Base-by-base conservation (phyloP, 2,888 invertebrate species). In the Tetropium fuscum region DNA sequence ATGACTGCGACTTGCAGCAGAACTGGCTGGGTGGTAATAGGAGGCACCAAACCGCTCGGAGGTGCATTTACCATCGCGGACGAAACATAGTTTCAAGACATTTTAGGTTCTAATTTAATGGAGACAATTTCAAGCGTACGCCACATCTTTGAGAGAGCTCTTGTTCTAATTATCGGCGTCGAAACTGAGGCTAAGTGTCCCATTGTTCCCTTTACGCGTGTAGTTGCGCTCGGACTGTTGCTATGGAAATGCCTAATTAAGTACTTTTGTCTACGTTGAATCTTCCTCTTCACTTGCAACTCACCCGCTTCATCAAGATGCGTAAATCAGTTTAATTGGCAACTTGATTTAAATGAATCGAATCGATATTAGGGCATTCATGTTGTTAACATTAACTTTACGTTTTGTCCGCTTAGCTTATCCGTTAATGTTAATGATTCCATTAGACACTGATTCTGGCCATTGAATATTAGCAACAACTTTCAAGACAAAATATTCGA, bases 191-290 rank as follows among this genome's bases (percentile, higher is more conserved):
- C 51, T 40, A 40, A 51, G 27, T 51, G 51, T 27, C 38, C 27
- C 51, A 40, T 51, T 40, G 34, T 27, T 51, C 38, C 38, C 51
- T 51, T 36, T 40, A 40, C 49, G 15, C 25, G 49, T 49, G 40
- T 27, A 51, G 15, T 11, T 27, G 43, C 53, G 40, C 49, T 38
- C 36, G 56, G 60, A 53, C 51, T 40, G 60, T 60, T 60, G 56
- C 60, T 53, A 60, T 60, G 56, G 60, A 51, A 56, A 60, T 60
- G 47, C 36, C 60, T 56, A 60, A 60, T 60, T 60, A 56, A 47
- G 40, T 51, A 40, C 40, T 36, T n/a, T 36, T 19, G 36, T 20
- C 22, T 48, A 25, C 48, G 38, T 25, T 40, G 51, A 51, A 40
- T 51, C 40, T 36, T 36, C 48, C 48, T 20, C 25, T 16, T 15